Conservation (phyloP, 2,888 invertebrate genomes). For the Panorpa germanica region DNA sequence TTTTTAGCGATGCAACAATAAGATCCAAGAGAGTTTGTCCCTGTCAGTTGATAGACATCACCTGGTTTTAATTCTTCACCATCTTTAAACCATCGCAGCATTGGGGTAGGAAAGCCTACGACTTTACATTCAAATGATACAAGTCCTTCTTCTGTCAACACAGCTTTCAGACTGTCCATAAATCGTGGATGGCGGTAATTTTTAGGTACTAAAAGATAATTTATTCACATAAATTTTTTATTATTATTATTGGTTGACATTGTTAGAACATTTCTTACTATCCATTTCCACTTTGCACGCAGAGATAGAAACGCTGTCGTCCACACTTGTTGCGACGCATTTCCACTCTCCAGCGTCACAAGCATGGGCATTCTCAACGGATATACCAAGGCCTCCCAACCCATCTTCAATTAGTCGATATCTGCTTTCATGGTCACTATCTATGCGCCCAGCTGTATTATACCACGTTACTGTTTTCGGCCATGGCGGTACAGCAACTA, state of each 20-base stretch:
- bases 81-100: slow-evolving; percentile 81
- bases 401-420: slow-evolving; percentile 67
- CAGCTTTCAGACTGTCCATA: slow-evolving; percentile 76
- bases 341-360: slow-evolving; percentile 81
- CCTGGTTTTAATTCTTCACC: slow-evolving; percentile 82
- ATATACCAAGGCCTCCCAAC: slow-evolving; percentile 60
- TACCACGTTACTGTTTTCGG: slow-evolving; percentile 69
- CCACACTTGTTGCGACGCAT: slow-evolving; percentile 61
- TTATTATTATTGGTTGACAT: slow-evolving; percentile 2
- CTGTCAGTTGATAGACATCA: slow-evolving; percentile 80
- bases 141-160: slow-evolving; percentile 76
- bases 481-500: slow-evolving; percentile 71
- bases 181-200: slow-evolving; percentile 79
- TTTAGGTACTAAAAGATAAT: slow-evolving; percentile 52
- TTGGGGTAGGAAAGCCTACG: slow-evolving; percentile 77
- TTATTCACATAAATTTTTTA: slow-evolving; percentile 3
- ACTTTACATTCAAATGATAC: slow-evolving; percentile 90
- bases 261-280: slow-evolving; percentile 31
- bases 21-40: slow-evolving; percentile 73
- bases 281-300: slow-evolving; percentile 57
- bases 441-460: slow-evolving; percentile 64
- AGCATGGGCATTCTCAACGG: slow-evolving; percentile 55
- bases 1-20: slow-evolving; percentile 80
- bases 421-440: slow-evolving; percentile 44
- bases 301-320: slow-evolving; percentile 57